These are phyloP conservation scores for Tanytarsus gracilentus DNA, from an alignment of 2,888 invertebrate species.

Conservation along the genomic window DNA sequence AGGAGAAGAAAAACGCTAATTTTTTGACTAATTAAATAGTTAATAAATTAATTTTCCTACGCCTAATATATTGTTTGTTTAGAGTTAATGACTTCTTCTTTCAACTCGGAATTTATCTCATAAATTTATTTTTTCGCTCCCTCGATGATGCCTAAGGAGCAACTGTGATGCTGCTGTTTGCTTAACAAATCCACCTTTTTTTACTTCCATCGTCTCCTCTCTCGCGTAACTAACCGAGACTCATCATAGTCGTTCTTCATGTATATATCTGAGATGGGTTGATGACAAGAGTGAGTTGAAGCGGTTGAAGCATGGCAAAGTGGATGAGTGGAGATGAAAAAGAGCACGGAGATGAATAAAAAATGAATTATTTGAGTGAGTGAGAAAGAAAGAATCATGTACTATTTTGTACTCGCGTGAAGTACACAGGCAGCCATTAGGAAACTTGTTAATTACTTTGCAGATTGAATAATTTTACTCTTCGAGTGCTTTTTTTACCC, in stretches of 20 bases:
- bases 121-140: conserved; percentile 8
- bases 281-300: conserved; percentile 10
- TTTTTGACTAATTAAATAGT: conserved; percentile 20
- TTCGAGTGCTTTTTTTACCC: not conserved
- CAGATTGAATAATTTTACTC: conserved; percentile 14
- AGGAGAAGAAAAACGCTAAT: conserved; percentile 7
- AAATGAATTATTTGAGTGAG: conserved; percentile 3
- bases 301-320: not conserved
- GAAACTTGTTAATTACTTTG: conserved; percentile 16
- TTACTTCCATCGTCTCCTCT: not conserved
- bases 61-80: conserved; percentile 19
- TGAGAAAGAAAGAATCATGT: not conserved
- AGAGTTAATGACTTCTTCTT: conserved; percentile 16
- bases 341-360: conserved; percentile 14
- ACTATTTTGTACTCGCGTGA: not conserved
- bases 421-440: conserved; percentile 12
- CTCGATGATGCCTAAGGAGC: too few relatives aligned
- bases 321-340: not conserved
- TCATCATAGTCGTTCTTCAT: not conserved
- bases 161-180: too few relatives aligned
- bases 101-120: conserved; percentile 1
- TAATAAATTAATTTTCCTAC: conserved; percentile 18
- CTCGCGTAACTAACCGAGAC: too few relatives aligned
- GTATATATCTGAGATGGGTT: too few relatives aligned
- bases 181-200: not conserved